A percentile compares a stretch with the other conserved stretches of the same genome.
Evolutionary conservation across 2,113 vertebrate species (phyloP).

Genomic region (Trematomus loennbergii): DNA sequence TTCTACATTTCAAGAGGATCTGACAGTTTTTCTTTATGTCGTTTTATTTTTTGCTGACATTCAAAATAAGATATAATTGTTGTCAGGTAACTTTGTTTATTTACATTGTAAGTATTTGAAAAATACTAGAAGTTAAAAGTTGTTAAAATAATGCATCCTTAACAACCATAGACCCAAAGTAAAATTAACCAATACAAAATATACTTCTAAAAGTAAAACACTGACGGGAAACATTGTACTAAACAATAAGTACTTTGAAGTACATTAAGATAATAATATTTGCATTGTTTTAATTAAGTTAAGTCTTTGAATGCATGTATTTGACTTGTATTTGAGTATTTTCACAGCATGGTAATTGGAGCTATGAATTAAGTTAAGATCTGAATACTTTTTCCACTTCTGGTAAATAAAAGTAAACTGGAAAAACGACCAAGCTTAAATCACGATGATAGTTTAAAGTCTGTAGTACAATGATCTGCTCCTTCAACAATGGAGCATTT

Average conservation of each 20-base stretch:
- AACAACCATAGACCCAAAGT: too few species aligned
- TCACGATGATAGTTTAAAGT: neutral
- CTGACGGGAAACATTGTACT: neutral
- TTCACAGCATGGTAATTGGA: neutral
- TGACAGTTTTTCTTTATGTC: neutral
- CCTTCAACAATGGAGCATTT: neutral
- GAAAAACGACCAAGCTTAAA: neutral
- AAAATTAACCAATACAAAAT: neutral
- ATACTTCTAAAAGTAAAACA: neutral
- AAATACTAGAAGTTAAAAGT: too few species aligned
- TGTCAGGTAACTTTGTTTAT: rapidly evolving
- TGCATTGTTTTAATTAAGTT: neutral
- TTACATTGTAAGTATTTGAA: neutral
- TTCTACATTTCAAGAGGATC: neutral
- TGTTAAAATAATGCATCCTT: too few species aligned
- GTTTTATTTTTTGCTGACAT: too few species aligned
- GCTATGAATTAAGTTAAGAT: neutral
- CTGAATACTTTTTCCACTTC: neutral
- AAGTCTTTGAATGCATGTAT: neutral
- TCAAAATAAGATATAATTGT: neutral
- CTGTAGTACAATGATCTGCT: neutral
- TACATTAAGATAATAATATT: neutral
- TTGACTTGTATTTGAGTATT: neutral
- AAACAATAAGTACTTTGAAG: neutral
- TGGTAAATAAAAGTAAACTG: neutral